Evolutionary conservation across 2,113 vertebrate species (phyloP).

Genomic region (Triplophysa dalaica): DNA sequence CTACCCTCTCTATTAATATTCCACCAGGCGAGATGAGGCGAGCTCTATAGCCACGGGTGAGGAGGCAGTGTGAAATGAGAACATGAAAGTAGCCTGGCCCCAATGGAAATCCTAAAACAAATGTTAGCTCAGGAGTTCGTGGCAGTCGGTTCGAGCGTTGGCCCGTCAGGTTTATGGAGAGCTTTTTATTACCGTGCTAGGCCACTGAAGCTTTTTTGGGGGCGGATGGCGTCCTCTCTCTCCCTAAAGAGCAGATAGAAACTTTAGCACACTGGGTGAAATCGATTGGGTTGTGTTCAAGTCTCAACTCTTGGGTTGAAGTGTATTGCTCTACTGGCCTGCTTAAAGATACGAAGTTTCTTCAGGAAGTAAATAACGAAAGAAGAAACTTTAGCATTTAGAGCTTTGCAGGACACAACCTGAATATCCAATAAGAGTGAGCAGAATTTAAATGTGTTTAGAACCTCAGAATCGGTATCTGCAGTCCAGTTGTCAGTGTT

Average conservation of each 20-base stretch:
- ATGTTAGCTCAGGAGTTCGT: conserved; percentile 44
- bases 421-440: not conserved
- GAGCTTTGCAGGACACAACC: conserved; percentile 3
- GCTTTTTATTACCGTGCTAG: conserved; percentile 7
- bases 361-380: not conserved
- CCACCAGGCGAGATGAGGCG: conserved; percentile 36
- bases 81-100: conserved; percentile 27
- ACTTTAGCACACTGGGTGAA: not conserved
- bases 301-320: not conserved
- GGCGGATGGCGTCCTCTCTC: not conserved
- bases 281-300: not conserved
- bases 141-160: conserved; percentile 27
- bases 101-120: conserved; percentile 44
- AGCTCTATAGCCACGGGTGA: conserved; percentile 27
- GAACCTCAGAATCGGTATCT: not conserved
- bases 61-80: conserved; percentile 22
- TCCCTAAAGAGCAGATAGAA: not conserved
- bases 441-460: not conserved
- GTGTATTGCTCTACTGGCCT: not conserved
- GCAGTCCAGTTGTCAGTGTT: too few relatives aligned
- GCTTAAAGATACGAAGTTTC: conserved; percentile 8
- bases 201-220: not conserved
- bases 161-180: not conserved
- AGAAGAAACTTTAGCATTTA: not conserved
- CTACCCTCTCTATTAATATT: conserved; percentile 47